A percentile compares a stretch with the other conserved stretches of the same genome.
phyloP scores from a whole-genome alignment of 2,797 vertebrate genomes.

The Phyllotis vaccarum region DNA sequence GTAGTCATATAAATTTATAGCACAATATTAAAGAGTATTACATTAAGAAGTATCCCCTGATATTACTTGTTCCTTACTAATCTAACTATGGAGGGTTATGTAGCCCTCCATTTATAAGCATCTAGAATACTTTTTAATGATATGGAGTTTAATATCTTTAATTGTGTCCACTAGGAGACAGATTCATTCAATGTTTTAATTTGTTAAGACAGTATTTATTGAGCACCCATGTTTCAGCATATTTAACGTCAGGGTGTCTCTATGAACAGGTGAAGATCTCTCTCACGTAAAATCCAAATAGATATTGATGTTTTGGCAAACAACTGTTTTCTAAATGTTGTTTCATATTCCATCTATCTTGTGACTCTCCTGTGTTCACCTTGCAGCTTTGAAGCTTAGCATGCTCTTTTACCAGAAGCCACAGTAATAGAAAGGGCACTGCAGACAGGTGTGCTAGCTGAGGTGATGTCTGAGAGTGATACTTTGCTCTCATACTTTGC shows the following conservation, averaged over 20 bases:
- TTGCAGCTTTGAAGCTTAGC: slow-evolving; percentile 17
- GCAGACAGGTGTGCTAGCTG: background rate
- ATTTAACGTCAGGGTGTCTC: background rate
- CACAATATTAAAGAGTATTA: slow-evolving; percentile 9
- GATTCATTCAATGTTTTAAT: slow-evolving; percentile 46
- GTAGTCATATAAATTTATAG: slow-evolving; percentile 47
- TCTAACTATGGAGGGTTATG: slow-evolving; percentile 8
- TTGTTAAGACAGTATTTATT: slow-evolving; percentile 24
- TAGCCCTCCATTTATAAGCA: slow-evolving; percentile 17
- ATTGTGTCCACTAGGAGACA: background rate
- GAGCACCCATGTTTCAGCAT: slow-evolving; percentile 26
- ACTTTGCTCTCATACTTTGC: slow-evolving; percentile 42
- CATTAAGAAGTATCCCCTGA: slow-evolving; percentile 10
- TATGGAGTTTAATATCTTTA: slow-evolving; percentile 43
- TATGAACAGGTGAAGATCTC: slow-evolving; percentile 27
- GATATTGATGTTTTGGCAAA: background rate
- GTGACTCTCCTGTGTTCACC: slow-evolving; percentile 25
- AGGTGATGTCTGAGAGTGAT: slow-evolving; percentile 47
- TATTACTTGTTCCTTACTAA: slow-evolving; percentile 1
- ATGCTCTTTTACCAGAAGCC: slow-evolving; percentile 9
- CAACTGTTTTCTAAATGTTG: slow-evolving; percentile 46
- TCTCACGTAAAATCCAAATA: slow-evolving; percentile 28
- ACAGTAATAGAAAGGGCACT: slow-evolving; percentile 30
- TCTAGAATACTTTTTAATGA: background rate
- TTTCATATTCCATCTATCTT: slow-evolving; percentile 52